Evolutionary conservation across 1,140 invertebrate species (phyloP).

Genomic region (Contarinia nasturtii): DNA sequence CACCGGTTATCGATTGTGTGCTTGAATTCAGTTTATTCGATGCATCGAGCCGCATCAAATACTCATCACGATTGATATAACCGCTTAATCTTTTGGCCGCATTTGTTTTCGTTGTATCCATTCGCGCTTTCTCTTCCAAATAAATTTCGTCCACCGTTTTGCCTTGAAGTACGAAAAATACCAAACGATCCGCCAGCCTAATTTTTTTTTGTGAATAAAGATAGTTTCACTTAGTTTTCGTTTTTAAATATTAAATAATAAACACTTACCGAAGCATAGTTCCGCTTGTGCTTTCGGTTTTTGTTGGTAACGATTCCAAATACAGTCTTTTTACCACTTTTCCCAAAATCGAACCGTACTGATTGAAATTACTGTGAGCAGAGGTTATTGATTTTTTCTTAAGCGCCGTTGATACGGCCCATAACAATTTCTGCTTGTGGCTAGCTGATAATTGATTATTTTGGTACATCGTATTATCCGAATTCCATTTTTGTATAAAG

Average conservation of each 20-base stretch:
- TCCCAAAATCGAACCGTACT: slow-evolving; percentile 32
- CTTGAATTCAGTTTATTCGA: slow-evolving; percentile 5
- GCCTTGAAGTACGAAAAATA: slow-evolving; percentile 30
- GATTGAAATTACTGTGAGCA: slow-evolving; percentile 35
- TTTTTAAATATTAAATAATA: neutral
- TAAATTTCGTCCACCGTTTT: slow-evolving; percentile 29
- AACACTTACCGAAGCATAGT: slow-evolving; percentile 17
- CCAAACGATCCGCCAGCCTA: slow-evolving; percentile 32
- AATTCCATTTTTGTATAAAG: too few species aligned
- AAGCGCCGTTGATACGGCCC: slow-evolving; percentile 40
- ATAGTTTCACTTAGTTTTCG: neutral
- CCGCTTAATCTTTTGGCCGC: slow-evolving; percentile 14
- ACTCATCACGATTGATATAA: slow-evolving; percentile 21
- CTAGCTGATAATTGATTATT: too few species aligned
- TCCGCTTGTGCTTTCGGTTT: slow-evolving; percentile 19
- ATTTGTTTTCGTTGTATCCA: slow-evolving; percentile 12
- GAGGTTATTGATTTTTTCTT: slow-evolving; percentile 32
- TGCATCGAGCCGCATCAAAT: slow-evolving; percentile 12
- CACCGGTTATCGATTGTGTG: neutral
- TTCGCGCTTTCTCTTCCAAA: slow-evolving; percentile 15
- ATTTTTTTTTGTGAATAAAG: slow-evolving; percentile 2
- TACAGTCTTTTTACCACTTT: slow-evolving; percentile 26
- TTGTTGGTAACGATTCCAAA: slow-evolving; percentile 16
- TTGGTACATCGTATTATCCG: too few species aligned
- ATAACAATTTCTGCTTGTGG: slow-evolving; percentile 35